Conservation (phyloP, 2,113 vertebrate species). For the Paratilapia polleni region DNA sequence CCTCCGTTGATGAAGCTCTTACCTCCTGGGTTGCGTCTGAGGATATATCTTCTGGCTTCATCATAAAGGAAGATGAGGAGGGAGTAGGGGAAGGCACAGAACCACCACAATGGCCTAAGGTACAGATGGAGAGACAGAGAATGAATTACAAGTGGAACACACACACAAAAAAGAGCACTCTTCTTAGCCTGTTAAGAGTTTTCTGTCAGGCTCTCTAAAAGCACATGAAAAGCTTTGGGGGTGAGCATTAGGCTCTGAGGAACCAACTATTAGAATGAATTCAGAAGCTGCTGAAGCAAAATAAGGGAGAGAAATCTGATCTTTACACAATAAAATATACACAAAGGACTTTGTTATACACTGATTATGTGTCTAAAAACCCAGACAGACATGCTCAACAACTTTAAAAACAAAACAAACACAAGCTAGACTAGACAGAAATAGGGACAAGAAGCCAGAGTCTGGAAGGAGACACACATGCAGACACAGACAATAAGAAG, state of each 20-base stretch:
- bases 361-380: neutral
- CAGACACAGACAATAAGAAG: conserved; percentile 3
- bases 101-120: conserved; percentile 82
- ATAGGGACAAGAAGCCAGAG: neutral
- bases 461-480: neutral
- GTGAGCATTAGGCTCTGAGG: neutral
- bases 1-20: conserved; percentile 42
- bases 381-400: neutral
- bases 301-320: neutral
- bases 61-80: conserved; percentile 84
- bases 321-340: neutral
- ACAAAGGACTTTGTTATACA: neutral
- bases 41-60: conserved; percentile 82
- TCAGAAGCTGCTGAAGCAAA: neutral
- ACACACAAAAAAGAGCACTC: neutral
- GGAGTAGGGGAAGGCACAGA: conserved; percentile 84
- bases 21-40: conserved; percentile 84
- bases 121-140: neutral
- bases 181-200: neutral
- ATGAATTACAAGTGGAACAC: neutral
- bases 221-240: conserved; percentile 8
- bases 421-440: neutral
- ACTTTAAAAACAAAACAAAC: neutral
- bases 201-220: neutral
- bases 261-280: neutral